Base-by-base conservation (phyloP, 2,113 vertebrate species). In the Paracanthobrama guichenoti region DNA sequence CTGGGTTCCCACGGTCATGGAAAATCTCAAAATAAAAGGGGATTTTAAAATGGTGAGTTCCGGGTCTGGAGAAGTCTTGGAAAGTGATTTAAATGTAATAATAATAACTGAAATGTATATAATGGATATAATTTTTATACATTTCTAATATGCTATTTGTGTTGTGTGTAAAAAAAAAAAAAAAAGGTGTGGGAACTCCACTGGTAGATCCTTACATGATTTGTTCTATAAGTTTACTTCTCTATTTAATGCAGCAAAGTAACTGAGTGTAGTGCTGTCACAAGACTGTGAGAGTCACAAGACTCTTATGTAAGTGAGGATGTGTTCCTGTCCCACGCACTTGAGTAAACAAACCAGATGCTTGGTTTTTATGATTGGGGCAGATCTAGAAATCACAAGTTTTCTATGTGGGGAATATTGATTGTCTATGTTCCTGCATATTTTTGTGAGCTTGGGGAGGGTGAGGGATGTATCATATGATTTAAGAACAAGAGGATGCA, bases 281-380 rank as follows among this genome's bases (percentile, higher is more conserved):
- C 69, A 44, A 71, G 39, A 50, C 72, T 28, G 14, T 22, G 22
- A 26, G 46, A 64, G 57, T 86, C 76, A 73, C 74, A 83, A 71
- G 53, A 74, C 28, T 71, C 16, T 67, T 57, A 11, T 67, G 18
- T 77, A 79, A 82, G 85, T 6, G 16, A 67, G 67, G 3, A 50
- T 31, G n/a, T 57, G 24, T 76, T 77, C 28, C 28, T 67, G 13
- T 35, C 75, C 35, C 66, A 14, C 4, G 7, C 53, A 16, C 31
- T 73, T 83, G 6, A 14, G 9, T 10, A 71, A 78, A 85, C 53
- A 72, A 24, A 39, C 18, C 66, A 85, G 80, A 76, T 85, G 86
- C 11, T 87, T 7, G 10, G 2, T 4, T 22, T 22, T 26, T 26
- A 39, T 73, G 20, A 24, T 16, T 24, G 64, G 66, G 64, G 48